Evolutionary conservation across 1,140 invertebrate species (phyloP).

Genomic region (Drosophila aff.): DNA sequence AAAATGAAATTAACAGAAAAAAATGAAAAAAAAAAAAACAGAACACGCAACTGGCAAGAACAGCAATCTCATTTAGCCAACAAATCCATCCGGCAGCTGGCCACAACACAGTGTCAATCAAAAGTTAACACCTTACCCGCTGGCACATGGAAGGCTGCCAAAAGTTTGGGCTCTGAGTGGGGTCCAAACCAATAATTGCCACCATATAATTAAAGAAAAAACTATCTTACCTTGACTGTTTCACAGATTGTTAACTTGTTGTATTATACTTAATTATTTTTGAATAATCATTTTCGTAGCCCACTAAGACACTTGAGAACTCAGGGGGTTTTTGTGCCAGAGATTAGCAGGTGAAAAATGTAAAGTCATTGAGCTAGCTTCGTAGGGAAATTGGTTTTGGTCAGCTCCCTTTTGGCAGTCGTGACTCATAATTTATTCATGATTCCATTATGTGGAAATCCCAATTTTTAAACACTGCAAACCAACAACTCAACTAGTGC

Average conservation of each 20-base stretch:
- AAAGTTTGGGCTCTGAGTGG: background rate
- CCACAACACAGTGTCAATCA: conserved; percentile 72
- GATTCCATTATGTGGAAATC: conserved; percentile 4
- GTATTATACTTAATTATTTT: conserved; percentile 7
- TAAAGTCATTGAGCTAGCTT: background rate
- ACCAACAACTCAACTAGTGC: background rate
- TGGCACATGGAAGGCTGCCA: conserved; percentile 36
- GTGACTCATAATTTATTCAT: conserved; percentile 35
- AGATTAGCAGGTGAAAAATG: conserved; percentile 9
- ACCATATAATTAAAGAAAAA: conserved; percentile 52
- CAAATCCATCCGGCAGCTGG: conserved; percentile 68
- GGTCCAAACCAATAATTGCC: conserved; percentile 4
- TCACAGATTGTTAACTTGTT: conserved; percentile 6
- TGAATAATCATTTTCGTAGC: background rate
- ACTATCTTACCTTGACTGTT: conserved; percentile 24
- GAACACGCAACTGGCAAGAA: conserved; percentile 25
- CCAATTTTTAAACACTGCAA: conserved; percentile 16
- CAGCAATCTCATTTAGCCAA: conserved; percentile 37
- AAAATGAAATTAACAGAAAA: conserved; percentile 30
- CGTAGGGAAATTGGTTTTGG: background rate
- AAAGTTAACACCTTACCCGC: conserved; percentile 22
- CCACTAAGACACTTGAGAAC: conserved; percentile 38
- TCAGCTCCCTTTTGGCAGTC: background rate
- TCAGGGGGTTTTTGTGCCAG: background rate
- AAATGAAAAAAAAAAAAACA: conserved; percentile 3